Evolutionary conservation across 2,888 invertebrate genomes (phyloP).

Genomic region (Holacanthella duospinosa): DNA sequence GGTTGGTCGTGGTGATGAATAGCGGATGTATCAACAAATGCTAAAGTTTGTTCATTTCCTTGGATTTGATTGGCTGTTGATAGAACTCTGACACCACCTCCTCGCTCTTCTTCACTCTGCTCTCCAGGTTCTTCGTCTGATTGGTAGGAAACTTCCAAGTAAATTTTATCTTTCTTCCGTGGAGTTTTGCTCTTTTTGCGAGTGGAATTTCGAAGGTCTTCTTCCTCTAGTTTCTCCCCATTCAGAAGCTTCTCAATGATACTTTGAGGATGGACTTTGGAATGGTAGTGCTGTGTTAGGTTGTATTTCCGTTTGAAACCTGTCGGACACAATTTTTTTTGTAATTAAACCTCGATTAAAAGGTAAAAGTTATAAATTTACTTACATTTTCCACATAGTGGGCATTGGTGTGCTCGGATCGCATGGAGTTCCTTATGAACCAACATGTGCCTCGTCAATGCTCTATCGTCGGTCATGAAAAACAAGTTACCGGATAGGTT

Average conservation of each 20-base stretch:
- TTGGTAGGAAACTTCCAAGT: neutral
- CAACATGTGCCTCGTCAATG: neutral
- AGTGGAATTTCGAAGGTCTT: neutral
- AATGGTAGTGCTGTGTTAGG: neutral
- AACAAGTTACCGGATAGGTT: no score
- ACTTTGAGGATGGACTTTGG: neutral
- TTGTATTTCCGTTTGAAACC: neutral
- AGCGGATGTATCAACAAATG: no score
- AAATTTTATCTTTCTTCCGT: neutral
- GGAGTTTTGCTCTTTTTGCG: neutral
- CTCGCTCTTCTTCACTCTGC: neutral
- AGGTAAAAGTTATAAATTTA: neutral
- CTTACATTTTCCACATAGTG: neutral
- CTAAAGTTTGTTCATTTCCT: no score
- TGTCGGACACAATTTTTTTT: neutral
- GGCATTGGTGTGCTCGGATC: neutral
- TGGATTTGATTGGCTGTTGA: no score
- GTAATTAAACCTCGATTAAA: neutral
- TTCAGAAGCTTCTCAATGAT: neutral
- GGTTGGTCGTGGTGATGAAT: no score
- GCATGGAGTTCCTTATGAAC: neutral
- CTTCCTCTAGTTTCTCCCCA: neutral
- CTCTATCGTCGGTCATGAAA: no score
- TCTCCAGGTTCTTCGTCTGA: neutral
- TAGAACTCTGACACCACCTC: no score